phyloP scores from a whole-genome alignment of 2,888 invertebrate species.

The Synanthedon andrenaeformis region DNA sequence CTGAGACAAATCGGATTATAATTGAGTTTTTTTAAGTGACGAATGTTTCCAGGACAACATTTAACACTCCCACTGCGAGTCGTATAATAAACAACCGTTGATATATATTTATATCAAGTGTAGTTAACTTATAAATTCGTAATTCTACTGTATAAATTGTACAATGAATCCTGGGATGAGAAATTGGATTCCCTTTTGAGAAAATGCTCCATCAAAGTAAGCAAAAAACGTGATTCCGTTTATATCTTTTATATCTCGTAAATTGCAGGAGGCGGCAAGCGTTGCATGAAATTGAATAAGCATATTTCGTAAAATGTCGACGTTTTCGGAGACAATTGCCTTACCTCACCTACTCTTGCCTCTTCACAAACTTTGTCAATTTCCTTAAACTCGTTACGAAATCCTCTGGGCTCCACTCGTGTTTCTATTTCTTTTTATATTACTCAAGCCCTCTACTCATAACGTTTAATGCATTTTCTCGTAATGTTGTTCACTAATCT shows the following conservation, averaged over 20 bases:
- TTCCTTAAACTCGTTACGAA: conserved; percentile 63
- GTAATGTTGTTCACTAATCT: too few relatives aligned
- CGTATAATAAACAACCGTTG: neutral
- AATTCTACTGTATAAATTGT: conserved; percentile 48
- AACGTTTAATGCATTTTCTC: neutral
- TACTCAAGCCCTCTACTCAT: neutral
- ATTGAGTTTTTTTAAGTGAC: conserved; percentile 57
- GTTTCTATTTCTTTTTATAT: conserved; percentile 25
- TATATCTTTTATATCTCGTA: conserved; percentile 72
- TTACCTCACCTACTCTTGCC: conserved; percentile 69
- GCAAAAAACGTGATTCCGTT: conserved; percentile 71
- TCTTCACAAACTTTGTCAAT: conserved; percentile 69
- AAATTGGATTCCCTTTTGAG: conserved; percentile 68
- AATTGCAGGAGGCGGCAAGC: conserved; percentile 71
- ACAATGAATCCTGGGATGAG: conserved; percentile 51
- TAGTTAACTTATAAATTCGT: conserved; percentile 27
- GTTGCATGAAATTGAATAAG: conserved; percentile 72
- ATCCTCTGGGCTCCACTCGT: conserved; percentile 46
- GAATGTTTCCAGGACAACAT: conserved; percentile 29
- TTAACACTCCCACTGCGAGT: neutral
- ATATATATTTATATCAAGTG: neutral
- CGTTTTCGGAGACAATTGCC: conserved; percentile 71
- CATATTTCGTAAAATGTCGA: conserved; percentile 71
- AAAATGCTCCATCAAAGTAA: conserved; percentile 69
- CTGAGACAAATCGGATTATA: conserved; percentile 67